A percentile compares a stretch with the other conserved stretches of the same genome.
These are phyloP conservation scores for Agrilus planipennis DNA, from an alignment of 1,140 invertebrate genomes.

Conservation along the genomic window DNA sequence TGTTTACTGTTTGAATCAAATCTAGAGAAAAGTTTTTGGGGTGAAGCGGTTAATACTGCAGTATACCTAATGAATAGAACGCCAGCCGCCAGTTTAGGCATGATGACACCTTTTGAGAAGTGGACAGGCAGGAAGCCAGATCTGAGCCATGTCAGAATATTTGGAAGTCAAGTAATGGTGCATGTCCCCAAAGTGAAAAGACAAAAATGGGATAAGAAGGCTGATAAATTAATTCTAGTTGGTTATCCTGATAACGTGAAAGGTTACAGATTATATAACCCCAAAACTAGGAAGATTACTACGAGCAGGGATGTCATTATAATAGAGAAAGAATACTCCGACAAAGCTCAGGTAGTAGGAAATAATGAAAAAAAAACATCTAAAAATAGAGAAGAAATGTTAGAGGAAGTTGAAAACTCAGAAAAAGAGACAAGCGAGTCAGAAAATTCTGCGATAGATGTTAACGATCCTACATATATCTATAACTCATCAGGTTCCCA, in stretches of 20 bases:
- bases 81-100: neutral
- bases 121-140: constrained; percentile 36
- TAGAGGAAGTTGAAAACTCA: neutral
- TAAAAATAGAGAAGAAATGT: neutral
- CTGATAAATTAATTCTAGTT: constrained; percentile 27
- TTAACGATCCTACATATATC: too few species aligned
- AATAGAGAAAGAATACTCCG: constrained; percentile 15
- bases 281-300: constrained; percentile 14
- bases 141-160: constrained; percentile 30
- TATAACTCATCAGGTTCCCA: too few species aligned
- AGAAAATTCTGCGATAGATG: neutral
- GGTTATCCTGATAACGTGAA: constrained; percentile 31
- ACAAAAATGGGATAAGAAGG: constrained; percentile 31
- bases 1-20: constrained; percentile 28
- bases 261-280: constrained; percentile 28
- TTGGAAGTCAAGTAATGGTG: constrained; percentile 32
- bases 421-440: neutral
- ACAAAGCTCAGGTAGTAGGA: neutral
- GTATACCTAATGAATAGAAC: constrained; percentile 34
- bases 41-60: constrained; percentile 34
- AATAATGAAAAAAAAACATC: neutral
- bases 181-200: constrained; percentile 32
- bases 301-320: constrained; percentile 27
- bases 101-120: constrained; percentile 31
- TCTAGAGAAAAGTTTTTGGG: constrained; percentile 30